Evolutionary conservation across 2,113 vertebrate species (phyloP).

Genomic region (Lamprologus tigripictilis): DNA sequence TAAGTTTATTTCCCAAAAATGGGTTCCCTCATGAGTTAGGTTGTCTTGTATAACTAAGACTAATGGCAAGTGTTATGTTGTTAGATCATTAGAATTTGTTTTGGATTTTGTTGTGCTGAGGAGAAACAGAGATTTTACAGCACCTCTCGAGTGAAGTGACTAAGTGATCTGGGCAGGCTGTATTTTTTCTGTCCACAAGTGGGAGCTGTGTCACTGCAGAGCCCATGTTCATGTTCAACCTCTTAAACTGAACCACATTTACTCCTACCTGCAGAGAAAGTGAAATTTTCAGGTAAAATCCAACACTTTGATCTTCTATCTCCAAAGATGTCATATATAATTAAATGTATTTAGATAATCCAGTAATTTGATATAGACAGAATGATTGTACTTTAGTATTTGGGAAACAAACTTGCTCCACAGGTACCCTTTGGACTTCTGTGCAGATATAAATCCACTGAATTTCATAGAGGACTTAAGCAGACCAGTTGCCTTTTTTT

Average conservation of each 20-base stretch:
- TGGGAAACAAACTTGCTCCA: neutral
- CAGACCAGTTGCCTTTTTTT: neutral
- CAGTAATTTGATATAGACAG: neutral
- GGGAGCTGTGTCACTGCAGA: conserved; percentile 55
- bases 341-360: neutral
- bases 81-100: neutral
- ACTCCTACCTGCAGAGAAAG: neutral
- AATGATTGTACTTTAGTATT: neutral
- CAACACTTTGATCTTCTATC: neutral
- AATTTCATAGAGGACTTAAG: neutral
- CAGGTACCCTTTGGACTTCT: neutral
- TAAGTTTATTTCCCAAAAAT: neutral
- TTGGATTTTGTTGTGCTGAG: conserved; percentile 6
- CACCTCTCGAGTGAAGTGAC: neutral
- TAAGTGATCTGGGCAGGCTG: neutral
- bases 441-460: neutral
- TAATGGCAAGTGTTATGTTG: neutral
- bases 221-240: neutral
- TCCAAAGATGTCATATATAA: neutral
- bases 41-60: neutral
- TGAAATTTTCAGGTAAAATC: neutral
- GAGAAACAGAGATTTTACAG: neutral
- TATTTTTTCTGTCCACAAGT: conserved; percentile 45
- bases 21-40: neutral
- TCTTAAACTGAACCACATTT: neutral